Evolutionary conservation across 2,888 invertebrate species (phyloP).

Genomic region (Crematogaster levior): DNA sequence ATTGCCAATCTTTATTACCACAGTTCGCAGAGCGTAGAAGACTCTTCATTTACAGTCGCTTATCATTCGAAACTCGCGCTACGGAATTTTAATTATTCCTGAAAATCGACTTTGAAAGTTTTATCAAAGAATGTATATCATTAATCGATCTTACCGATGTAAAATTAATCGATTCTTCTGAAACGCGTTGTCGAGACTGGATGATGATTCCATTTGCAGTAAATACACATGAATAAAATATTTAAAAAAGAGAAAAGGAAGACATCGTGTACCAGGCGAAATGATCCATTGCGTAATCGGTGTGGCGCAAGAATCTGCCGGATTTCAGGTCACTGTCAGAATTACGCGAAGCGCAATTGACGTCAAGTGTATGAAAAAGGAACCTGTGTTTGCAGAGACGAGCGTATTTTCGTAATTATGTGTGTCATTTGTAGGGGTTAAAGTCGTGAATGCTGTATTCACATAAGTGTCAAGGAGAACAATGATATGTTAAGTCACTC

Average conservation of each 20-base stretch:
- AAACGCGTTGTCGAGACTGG: neutral
- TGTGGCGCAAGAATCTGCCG: neutral
- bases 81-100: constrained; percentile 13
- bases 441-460: neutral
- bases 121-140: neutral
- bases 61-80: neutral
- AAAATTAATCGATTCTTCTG: neutral
- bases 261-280: neutral
- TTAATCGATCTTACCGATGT: no score
- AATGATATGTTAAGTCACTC: neutral
- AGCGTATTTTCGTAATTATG: constrained; percentile 44
- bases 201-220: neutral
- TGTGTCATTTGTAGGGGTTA: neutral
- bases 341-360: constrained; percentile 42
- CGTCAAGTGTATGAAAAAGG: constrained; percentile 58
- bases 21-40: neutral
- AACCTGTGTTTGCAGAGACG: neutral
- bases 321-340: constrained; percentile 1
- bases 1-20: neutral
- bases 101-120: constrained; percentile 2
- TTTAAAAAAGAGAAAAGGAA: neutral
- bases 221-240: neutral
- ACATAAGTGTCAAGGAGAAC: constrained; percentile 12
- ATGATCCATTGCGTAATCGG: neutral
- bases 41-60: constrained; percentile 7